These are phyloP conservation scores for Zoanthus solanderi DNA, from an alignment of 92 coral and sea anemone genomes.

Conservation along the genomic window DNA sequence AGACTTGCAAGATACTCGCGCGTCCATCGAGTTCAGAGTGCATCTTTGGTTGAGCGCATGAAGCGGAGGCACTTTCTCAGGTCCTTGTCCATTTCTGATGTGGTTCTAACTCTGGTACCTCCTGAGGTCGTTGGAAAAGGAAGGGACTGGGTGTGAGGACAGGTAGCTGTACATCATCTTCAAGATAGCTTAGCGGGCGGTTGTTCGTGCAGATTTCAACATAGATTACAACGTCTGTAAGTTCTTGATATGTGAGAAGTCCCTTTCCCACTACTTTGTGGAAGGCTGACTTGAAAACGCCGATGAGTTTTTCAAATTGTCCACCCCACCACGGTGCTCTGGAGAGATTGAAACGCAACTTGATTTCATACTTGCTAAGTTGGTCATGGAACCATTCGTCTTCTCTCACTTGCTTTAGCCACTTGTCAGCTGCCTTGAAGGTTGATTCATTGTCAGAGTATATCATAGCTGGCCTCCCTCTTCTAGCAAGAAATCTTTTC, in stretches of 20 bases:
- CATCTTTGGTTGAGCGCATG: conserved; percentile 40
- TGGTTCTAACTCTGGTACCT: conserved; percentile 36
- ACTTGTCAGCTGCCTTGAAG: conserved; percentile 42
- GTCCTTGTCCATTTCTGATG: conserved; percentile 23
- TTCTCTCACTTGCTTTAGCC: conserved; percentile 20
- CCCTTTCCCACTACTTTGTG: conserved; percentile 46
- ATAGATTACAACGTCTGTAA: conserved; percentile 43
- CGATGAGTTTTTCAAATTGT: conserved; percentile 54
- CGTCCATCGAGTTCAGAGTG: conserved; percentile 56
- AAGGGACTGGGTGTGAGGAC: conserved; percentile 52
- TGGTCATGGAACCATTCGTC: conserved; percentile 17
- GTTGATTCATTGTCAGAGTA: conserved; percentile 45
- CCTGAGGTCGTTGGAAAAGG: conserved; percentile 36
- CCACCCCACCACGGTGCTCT: conserved; percentile 44
- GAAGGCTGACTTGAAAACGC: conserved; percentile 37
- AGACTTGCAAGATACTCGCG: conserved; percentile 35
- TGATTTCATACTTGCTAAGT: conserved; percentile 23
- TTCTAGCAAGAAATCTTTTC: conserved; percentile 29
- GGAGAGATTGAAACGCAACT: conserved; percentile 51
- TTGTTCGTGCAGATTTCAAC: conserved; percentile 45
- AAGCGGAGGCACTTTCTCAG: conserved; percentile 40
- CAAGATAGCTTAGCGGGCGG: conserved; percentile 36
- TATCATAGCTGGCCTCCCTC: conserved; percentile 33
- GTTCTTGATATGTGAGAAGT: conserved; percentile 39
- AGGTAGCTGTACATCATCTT: conserved; percentile 33